Percentiles rank a stretch among this genome's conserved stretches.
These are phyloP conservation scores for Bubo scandiacus DNA, from an alignment of 2,113 vertebrate genomes.

Conservation along the genomic window DNA sequence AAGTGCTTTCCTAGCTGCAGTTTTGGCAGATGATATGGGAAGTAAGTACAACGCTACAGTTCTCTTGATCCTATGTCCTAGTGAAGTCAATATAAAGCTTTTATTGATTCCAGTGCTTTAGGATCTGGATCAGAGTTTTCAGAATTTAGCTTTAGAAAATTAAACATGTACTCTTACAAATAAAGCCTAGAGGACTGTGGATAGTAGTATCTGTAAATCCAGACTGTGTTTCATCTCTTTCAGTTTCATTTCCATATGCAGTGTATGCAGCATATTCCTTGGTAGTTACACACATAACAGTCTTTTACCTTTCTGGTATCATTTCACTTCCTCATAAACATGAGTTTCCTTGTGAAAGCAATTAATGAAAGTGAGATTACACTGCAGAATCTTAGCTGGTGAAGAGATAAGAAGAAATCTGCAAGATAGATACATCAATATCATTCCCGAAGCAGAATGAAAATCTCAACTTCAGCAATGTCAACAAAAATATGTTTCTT, in stretches of 20 bases:
- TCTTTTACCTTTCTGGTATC: background rate
- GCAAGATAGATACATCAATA: background rate
- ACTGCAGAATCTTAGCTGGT: background rate
- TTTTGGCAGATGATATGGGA: background rate
- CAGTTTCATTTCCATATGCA: background rate
- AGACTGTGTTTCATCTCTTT: background rate
- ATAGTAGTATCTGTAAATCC: background rate
- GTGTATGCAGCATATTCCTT: background rate
- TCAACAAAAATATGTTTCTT: slow-evolving; percentile 75
- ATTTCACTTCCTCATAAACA: background rate
- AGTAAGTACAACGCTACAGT: background rate
- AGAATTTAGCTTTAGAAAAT: background rate
- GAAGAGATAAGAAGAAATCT: slow-evolving; percentile 32
- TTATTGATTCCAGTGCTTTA: background rate
- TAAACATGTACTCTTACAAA: background rate
- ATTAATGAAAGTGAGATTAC: background rate
- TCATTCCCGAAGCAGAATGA: slow-evolving; percentile 8
- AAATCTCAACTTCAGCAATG: slow-evolving; percentile 48
- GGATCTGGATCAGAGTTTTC: background rate
- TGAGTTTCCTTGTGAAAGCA: background rate
- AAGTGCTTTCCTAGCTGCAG: background rate
- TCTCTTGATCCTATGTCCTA: background rate
- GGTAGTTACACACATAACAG: background rate
- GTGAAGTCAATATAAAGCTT: background rate
- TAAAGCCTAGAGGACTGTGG: background rate